Base-by-base conservation (phyloP, 2,113 vertebrate species). In the Hemibagrus wyckioides region DNA sequence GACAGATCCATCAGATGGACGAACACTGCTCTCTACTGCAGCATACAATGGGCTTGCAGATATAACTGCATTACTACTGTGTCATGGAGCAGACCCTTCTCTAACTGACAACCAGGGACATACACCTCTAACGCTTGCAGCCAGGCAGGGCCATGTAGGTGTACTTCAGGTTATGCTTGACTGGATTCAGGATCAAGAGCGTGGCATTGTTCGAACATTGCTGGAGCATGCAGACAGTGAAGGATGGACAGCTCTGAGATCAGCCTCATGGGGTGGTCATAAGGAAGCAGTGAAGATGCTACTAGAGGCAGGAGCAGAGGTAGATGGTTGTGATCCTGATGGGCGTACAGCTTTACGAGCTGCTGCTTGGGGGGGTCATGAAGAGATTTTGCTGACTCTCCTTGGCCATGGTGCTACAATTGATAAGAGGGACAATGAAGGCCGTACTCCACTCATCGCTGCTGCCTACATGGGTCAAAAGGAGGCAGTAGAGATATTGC, bases 401-500 rank as follows among this genome's bases (percentile, higher is more conserved):
- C 84, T 96, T 36, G 85, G 91, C 59, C 92, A 94, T 8, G 94
- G 94, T 14, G 95, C 95, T 0, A 88, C 91, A 23, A 92, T 95
- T 17, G 91, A 96, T 87, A 93, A 89, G 81, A 91, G 93, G 1
- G 96, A 96, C 82, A 82, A 91, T 1, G 94, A 96, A 25, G 96
- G 96, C 0, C 92, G 95, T 44, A 96, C 95, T 0, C 94, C 96
- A 0, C 93, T 96, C 9, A 96, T 96, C 11, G 95, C 95, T 0
- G 95, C 96, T 6, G 94, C 95, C 33, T 96, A 95, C 67, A 96
- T 96, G 96, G 96, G 96, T 25, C 95, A 96, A 59, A 90, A 91
- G 2, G 92, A 95, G 76, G 92, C 93, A 13, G 93, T 95, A 15
- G 94, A 94, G 80, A 91, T 95, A 33, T 84, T 96, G 79, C 87